Conservation (phyloP, 2,113 vertebrate species). For the Phainopepla nitens region DNA sequence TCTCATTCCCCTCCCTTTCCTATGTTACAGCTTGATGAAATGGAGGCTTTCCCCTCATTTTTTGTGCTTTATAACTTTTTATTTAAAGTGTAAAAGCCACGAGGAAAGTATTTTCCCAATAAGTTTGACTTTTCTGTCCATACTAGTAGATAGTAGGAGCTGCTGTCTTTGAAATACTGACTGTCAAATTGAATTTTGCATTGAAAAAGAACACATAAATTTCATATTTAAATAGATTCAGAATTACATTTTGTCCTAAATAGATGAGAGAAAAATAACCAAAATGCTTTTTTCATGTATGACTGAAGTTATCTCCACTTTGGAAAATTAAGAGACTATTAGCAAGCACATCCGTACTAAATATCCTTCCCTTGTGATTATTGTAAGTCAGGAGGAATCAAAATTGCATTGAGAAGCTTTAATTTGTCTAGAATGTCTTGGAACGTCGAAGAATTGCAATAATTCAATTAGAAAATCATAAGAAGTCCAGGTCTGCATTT, state of each 20-base stretch:
- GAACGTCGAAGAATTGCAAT: not conserved
- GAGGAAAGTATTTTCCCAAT: not conserved
- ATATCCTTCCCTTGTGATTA: not conserved
- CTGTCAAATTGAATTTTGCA: not conserved
- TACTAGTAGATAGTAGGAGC: not conserved
- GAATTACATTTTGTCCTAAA: not conserved
- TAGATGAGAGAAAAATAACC: not conserved
- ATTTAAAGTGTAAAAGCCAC: not conserved
- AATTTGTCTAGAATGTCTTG: not conserved
- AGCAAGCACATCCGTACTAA: not conserved
- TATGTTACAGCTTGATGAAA: not conserved
- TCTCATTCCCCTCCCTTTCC: not conserved
- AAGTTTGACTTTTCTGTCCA: not conserved
- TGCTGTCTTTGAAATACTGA: not conserved
- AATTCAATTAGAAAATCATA: not conserved
- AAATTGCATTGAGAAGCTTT: not conserved
- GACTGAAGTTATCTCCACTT: not conserved
- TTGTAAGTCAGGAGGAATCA: not conserved
- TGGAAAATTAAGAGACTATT: not conserved
- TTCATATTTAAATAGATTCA: not conserved
- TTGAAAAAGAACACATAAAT: not conserved
- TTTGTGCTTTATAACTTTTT: not conserved
- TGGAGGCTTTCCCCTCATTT: not conserved
- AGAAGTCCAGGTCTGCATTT: not conserved
- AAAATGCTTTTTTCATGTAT: not conserved